Conservation (phyloP, 2,797 vertebrate species). For the Aldrovandia affinis region DNA sequence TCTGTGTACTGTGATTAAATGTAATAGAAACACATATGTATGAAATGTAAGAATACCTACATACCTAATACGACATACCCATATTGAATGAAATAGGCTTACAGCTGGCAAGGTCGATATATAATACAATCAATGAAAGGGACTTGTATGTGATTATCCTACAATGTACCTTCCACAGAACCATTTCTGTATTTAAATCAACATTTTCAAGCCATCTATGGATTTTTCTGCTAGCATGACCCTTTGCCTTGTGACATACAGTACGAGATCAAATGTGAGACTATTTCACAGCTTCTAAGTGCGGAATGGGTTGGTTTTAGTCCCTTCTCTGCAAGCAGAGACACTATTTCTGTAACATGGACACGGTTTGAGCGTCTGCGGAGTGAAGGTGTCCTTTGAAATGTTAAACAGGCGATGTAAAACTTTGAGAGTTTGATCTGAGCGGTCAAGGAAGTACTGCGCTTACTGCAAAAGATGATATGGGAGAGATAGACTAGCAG, state of each 20-base stretch:
- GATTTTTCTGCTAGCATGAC: not conserved
- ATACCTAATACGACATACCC: too few relatives aligned
- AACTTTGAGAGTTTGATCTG: not conserved
- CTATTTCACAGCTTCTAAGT: not conserved
- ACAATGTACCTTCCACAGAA: too few relatives aligned
- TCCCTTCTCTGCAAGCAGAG: not conserved
- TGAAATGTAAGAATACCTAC: too few relatives aligned
- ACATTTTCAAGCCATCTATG: too few relatives aligned
- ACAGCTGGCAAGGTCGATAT: too few relatives aligned
- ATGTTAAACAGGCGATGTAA: not conserved
- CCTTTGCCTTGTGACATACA: too few relatives aligned
- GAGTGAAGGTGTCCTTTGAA: not conserved
- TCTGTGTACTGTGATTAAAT: not conserved
- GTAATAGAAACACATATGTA: too few relatives aligned
- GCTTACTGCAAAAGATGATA: too few relatives aligned
- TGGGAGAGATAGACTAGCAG: not conserved
- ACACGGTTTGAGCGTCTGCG: not conserved
- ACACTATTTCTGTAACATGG: not conserved
- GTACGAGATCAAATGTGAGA: not conserved
- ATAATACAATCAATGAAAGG: too few relatives aligned
- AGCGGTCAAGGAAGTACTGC: not conserved
- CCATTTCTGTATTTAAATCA: too few relatives aligned
- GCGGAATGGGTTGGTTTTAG: not conserved
- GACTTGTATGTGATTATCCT: too few relatives aligned
- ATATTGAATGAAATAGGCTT: too few relatives aligned